Base-by-base conservation (phyloP, 1,140 invertebrate species). In the Drosophila willistoni region DNA sequence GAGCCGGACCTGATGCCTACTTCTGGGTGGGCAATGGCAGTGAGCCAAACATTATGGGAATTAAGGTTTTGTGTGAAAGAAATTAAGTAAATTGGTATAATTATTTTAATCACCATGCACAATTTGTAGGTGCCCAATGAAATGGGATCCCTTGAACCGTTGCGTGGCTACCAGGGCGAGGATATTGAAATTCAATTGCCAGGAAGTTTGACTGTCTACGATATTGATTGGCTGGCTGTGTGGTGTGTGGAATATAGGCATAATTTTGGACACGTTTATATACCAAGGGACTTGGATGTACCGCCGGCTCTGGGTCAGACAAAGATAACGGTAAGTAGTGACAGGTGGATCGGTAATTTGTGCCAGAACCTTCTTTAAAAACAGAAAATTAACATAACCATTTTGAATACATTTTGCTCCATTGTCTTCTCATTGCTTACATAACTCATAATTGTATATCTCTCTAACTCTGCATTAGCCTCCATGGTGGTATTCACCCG, bases 1-100 rank as follows among this genome's bases (percentile, higher is more conserved):
- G 97, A 7, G 96, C 95, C 10, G 97, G 96, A 1, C 96, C 97
- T 1, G 97, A 98, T 90, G 97, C 97, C 5, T 98, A 97, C 91
- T 98, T 98, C 92, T 98, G 96, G 96, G 97, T 98, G 5, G 97
- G 97, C 6, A 97, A 95, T 80, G 97, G 97, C 1, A 93, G 94
- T 1, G 95, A 97, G 81, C 97, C 97, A 0, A 95, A 94, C 81
- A 93, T 95, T n/a, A 95, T 96, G 90, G 97, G 97, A 14, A 95
- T 95, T 71, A 98, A 98, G 93, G 95, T 96, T 29, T 47, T 81
- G 57, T 73, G 36, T 12, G 0, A 44, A 9, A 39, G 1, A n/a
- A 1, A 0, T 4, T 17, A 6, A 68, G 13, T 65, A 78, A 29
- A 34, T 29, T 2, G 12, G 12, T 39, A 4, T 12, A 10, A 13